Percentiles rank a stretch among this genome's conserved stretches.
Conservation (phyloP, 2,797 vertebrate species). For the Triplophysa yarkandensis region DNA sequence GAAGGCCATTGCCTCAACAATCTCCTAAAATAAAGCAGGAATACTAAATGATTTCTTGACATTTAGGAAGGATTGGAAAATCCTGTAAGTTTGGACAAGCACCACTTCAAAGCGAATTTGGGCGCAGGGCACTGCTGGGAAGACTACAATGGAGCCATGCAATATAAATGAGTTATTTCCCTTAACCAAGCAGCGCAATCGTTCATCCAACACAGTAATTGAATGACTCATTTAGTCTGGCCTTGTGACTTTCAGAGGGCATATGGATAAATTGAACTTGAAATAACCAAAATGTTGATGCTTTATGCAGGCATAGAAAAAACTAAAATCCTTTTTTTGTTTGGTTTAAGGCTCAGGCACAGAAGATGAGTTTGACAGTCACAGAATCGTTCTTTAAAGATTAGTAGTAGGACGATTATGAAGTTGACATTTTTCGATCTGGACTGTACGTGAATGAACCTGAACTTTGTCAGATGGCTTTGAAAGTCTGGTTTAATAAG, state of each 20-base stretch:
- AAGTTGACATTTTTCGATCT: neutral
- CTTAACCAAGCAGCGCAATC: constrained; percentile 44
- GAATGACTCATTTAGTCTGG: constrained; percentile 47
- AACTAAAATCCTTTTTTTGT: neutral
- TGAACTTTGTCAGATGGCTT: constrained; percentile 5
- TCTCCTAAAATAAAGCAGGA: constrained; percentile 45
- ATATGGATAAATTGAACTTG: constrained; percentile 36
- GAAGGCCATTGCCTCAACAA: constrained; percentile 32
- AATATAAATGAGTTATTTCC: constrained; percentile 48
- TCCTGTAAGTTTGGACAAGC: constrained; percentile 40
- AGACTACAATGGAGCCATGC: constrained; percentile 43
- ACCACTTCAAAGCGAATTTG: constrained; percentile 23
- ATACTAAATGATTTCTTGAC: constrained; percentile 51
- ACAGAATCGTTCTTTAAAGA: neutral
- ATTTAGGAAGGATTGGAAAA: constrained; percentile 52
- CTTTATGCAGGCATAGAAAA: constrained; percentile 13
- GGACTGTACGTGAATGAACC: neutral
- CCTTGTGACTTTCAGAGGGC: constrained; percentile 42
- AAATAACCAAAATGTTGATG: constrained; percentile 39
- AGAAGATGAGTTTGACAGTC: neutral
- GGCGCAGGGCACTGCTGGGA: constrained; percentile 9
- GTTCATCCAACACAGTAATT: constrained; percentile 40
- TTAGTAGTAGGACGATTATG: neutral
- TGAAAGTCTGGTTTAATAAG: constrained; percentile 24
- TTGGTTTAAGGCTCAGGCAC: constrained; percentile 3